These are phyloP conservation scores for Mastomys coucha DNA, from an alignment of 2,113 vertebrate genomes.

Conservation along the genomic window DNA sequence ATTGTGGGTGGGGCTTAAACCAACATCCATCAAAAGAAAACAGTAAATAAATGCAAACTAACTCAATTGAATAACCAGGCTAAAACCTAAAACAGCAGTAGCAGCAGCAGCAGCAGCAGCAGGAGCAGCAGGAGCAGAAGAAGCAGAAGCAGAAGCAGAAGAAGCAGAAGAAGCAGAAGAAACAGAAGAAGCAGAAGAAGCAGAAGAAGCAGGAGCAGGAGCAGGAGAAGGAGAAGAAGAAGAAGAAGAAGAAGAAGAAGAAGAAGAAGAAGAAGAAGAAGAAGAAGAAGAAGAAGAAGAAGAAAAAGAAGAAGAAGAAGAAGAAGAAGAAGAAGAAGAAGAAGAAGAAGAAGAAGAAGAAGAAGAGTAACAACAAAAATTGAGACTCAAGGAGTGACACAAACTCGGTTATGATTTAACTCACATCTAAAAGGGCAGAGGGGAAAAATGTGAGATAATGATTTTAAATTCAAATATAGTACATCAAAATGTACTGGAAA, in stretches of 20 bases:
- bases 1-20: not conserved
- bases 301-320: too few species aligned
- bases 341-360: not conserved
- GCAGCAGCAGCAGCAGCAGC: too few species aligned
- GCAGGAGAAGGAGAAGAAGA: too few species aligned
- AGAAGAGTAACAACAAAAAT: not conserved
- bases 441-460: not conserved
- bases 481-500: not conserved
- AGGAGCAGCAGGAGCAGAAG: too few species aligned
- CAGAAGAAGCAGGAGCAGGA: too few species aligned
- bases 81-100: not conserved
- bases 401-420: not conserved
- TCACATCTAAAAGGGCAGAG: not conserved
- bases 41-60: not conserved
- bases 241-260: not conserved
- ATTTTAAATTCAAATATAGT: not conserved
- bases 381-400: not conserved
- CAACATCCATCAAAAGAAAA: not conserved
- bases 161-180: too few species aligned
- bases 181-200: too few species aligned
- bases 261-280: not conserved
- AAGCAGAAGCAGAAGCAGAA: too few species aligned
- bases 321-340: too few species aligned
- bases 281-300: too few species aligned
- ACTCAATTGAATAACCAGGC: not conserved